Evolutionary conservation across 1,140 invertebrate genomes (phyloP), one percentile per base, ranked within the genome.

Genomic region (Apocrypta bakeri): DNA sequence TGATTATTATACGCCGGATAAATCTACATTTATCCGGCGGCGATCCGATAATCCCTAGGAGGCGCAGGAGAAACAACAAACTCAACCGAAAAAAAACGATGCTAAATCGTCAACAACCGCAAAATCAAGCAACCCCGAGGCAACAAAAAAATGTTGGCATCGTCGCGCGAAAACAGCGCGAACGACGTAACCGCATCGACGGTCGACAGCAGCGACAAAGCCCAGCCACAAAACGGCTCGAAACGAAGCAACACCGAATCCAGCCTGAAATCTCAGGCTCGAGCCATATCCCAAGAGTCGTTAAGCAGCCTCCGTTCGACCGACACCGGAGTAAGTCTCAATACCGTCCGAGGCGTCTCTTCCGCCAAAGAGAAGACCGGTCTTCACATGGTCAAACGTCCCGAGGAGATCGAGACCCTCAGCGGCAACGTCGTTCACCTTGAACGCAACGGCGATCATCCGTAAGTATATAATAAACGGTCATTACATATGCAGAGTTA

Each of bases 251-350:
- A 61, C 56, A 40, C 4, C 72, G 78, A 25, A 17, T 12, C 42
- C 2, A 12, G 12, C 31, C 48, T 61, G 1, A 33, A 48, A 4
- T 66, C 37, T 0, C 72, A 69, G 25, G 33, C 42, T 17, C 64
- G 11, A 21, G 40, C 61, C n/a, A 66, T 87, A 74, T 90, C 90
- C 11, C 87, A 88, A 6, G 86, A 87, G 1, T 91, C 91, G 0
- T 82, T 88, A 7, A 87, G 87, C 11, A 92, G 90, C 66, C 85
- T 87, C 6, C 82, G 89, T 1, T 91, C 91, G 0, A 91, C 89
- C 12, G 91, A 92, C 73, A 92, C 91, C 3, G 91, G 91, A 1
- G 91, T 92, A 17, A 92, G 91, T 79, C 81, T 92, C 9, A 88
- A 92, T 78, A 92, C 91, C 0, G 90, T 92, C 1, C 86, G 84